A percentile compares a stretch with the other conserved stretches of the same genome.
phyloP scores from a whole-genome alignment of 2,888 invertebrate genomes.

The Pherbina coryleti region DNA sequence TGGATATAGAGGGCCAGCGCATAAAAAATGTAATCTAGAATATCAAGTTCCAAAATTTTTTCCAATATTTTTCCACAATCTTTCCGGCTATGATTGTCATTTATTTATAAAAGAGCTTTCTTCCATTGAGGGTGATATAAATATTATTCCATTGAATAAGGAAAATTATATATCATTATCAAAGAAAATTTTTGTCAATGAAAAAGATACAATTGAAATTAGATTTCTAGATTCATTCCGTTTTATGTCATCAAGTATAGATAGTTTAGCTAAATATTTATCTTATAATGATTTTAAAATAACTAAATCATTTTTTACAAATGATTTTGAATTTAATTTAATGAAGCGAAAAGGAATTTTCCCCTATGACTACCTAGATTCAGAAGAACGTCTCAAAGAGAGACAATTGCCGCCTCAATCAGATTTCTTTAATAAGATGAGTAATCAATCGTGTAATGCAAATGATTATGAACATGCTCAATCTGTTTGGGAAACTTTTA shows the following conservation, averaged over 20 bases:
- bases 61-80: constrained; percentile 30
- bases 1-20: too few relatives aligned
- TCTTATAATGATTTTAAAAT: background rate
- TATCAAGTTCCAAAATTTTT: constrained; percentile 31
- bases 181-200: too few relatives aligned
- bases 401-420: too few relatives aligned
- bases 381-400: too few relatives aligned
- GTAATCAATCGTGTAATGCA: background rate
- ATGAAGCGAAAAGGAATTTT: too few relatives aligned
- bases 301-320: background rate
- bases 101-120: constrained; percentile 35
- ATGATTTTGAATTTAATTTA: too few relatives aligned
- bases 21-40: background rate
- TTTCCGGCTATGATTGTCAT: constrained; percentile 32
- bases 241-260: constrained; percentile 34
- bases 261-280: constrained; percentile 30
- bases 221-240: constrained; percentile 24
- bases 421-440: background rate
- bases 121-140: constrained; percentile 31
- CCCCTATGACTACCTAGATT: background rate
- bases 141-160: constrained; percentile 34
- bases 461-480: background rate
- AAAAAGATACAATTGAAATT: too few relatives aligned
- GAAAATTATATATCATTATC: constrained; percentile 29
- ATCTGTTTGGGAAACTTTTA: background rate